These are phyloP conservation scores for Lepidonotus clava DNA, from an alignment of 2,888 invertebrate genomes.

Conservation along the genomic window DNA sequence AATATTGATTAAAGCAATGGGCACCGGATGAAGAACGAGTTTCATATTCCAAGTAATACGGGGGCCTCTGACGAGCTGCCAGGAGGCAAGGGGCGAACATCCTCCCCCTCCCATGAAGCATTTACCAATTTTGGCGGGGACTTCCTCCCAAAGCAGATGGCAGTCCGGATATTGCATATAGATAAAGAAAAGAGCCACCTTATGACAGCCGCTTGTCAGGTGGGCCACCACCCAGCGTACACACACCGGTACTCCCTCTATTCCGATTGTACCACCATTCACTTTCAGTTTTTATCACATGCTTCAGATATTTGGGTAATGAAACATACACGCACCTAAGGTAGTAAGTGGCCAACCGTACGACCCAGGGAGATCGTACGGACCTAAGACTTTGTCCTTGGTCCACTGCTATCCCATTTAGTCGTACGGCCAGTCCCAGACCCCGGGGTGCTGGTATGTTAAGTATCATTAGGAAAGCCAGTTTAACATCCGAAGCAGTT, in stretches of 20 bases:
- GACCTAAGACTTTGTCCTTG: too few species aligned
- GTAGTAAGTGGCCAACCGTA: too few species aligned
- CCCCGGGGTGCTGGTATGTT: too few species aligned
- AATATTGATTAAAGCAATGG: not conserved
- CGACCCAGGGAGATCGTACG: too few species aligned
- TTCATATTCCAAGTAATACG: slow-evolving; percentile 14
- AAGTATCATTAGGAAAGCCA: too few species aligned
- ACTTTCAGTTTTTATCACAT: too few species aligned
- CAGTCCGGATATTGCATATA: slow-evolving; percentile 23
- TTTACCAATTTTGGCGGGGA: slow-evolving; percentile 17
- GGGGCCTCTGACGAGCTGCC: not conserved
- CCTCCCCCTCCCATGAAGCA: not conserved
- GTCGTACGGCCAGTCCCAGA: too few species aligned
- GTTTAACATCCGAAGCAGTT: too few species aligned
- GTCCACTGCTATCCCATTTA: too few species aligned
- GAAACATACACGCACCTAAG: too few species aligned
- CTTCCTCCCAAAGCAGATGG: slow-evolving; percentile 10
- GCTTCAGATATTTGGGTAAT: too few species aligned
- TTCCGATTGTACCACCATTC: too few species aligned
- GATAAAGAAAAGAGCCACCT: slow-evolving; percentile 23
- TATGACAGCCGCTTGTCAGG: slow-evolving; percentile 14
- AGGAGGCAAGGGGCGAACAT: not conserved
- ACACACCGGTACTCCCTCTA: not conserved
- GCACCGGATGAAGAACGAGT: not conserved
- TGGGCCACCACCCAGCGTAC: not conserved